Conservation (phyloP, 1,140 invertebrate genomes). For the Zophobas atratus region DNA sequence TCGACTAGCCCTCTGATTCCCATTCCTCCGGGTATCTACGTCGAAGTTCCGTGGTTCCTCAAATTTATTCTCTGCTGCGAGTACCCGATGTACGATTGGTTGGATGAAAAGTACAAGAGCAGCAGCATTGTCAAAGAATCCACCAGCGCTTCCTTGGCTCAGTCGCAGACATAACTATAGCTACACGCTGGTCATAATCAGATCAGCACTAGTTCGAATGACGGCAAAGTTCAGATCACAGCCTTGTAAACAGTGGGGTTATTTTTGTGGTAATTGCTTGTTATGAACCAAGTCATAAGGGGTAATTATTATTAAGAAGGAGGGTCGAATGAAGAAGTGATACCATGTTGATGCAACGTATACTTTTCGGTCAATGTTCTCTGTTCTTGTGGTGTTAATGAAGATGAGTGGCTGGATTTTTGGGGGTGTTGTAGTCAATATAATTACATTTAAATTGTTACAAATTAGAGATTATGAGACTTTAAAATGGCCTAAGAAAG, state of each 20-base stretch:
- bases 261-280: not conserved
- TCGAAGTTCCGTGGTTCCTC: conserved; percentile 84
- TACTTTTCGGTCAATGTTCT: conserved; percentile 6
- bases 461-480: conserved; percentile 3
- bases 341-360: not conserved
- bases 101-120: conserved; percentile 75
- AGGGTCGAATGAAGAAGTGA: conserved; percentile 3
- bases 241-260: conserved; percentile 16
- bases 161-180: conserved; percentile 84
- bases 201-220: conserved; percentile 63
- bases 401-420: conserved; percentile 16
- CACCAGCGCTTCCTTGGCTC: conserved; percentile 80
- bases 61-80: conserved; percentile 91
- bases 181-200: conserved; percentile 71
- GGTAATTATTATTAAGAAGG: not conserved
- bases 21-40: conserved; percentile 87
- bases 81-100: conserved; percentile 87
- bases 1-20: conserved; percentile 91
- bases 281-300: conserved; percentile 11
- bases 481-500: not conserved
- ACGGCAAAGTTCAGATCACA: conserved; percentile 44
- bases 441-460: not conserved
- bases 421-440: not conserved
- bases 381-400: not conserved
- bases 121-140: conserved; percentile 80